A percentile compares a stretch with the other conserved stretches of the same genome.
phyloP scores from a whole-genome alignment of 2,113 vertebrate genomes.

The Emberiza fucata region DNA sequence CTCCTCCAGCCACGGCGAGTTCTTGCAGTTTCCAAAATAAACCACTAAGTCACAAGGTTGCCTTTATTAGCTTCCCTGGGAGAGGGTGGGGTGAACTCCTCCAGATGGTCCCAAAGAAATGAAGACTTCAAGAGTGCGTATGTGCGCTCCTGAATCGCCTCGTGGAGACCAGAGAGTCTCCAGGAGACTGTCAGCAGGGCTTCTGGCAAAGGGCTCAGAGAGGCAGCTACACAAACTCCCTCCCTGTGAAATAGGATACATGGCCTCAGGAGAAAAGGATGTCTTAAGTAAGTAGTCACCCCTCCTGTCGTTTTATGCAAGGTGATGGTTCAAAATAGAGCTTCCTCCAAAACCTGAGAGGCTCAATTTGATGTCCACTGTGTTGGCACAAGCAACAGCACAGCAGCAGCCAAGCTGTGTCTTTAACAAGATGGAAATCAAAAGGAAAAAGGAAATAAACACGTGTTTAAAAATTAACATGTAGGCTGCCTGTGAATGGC shows the following conservation, averaged over 20 bases:
- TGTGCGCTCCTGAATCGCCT: not conserved
- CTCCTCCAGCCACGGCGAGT: not conserved
- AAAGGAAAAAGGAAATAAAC: not conserved
- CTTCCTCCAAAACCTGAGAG: not conserved
- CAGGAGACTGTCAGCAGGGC: not conserved
- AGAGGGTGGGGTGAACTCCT: not conserved
- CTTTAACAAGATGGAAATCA: not conserved
- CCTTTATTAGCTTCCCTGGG: not conserved
- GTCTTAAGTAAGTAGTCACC: not conserved
- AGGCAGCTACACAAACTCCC: not conserved
- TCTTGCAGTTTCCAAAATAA: slow-evolving; percentile 37
- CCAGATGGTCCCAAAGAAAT: slow-evolving; percentile 18
- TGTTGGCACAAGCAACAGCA: not conserved
- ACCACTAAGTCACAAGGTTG: slow-evolving; percentile 35
- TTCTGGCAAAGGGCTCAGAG: not conserved
- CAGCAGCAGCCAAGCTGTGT: fast-evolving
- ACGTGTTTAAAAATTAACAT: not conserved
- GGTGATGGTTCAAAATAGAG: not conserved
- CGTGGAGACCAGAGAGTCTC: not conserved
- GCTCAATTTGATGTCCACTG: not conserved
- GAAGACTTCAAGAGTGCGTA: not conserved
- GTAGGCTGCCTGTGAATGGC: not conserved
- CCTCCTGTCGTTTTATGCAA: not conserved
- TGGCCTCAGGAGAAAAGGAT: not conserved
- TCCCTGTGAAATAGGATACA: not conserved